Evolutionary conservation across 2,797 vertebrate species (phyloP), one percentile per base, ranked within the genome.

Genomic region (Labeo calbasu): DNA sequence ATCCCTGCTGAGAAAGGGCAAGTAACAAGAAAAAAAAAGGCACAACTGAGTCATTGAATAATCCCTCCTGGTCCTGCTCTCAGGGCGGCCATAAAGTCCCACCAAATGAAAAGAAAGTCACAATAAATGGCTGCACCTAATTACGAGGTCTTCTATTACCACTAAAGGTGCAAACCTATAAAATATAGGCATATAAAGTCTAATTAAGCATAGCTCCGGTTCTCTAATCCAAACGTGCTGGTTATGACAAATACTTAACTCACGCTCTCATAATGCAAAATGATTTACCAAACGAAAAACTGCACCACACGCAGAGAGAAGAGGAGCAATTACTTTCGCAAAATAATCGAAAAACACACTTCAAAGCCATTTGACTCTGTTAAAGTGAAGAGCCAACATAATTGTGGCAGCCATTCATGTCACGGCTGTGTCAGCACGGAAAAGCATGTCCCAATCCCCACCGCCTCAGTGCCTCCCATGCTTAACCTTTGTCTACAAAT

Each of bases 51-150:
- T 71, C 69, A 82, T 71, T 79, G 76, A 71, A 73, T 81, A 83
- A 86, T 85, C 71, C 87, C 86, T 85, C 40, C 79, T 83, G 75
- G 63, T 83, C 73, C 77, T 81, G 65, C 50, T 90, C 91, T 89
- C 77, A 55, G 84, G 90, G 89, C 61, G 21, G 78, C 83, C 78
- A 57, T 86, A 88, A 86, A 80, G 77, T 75, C 79, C 69, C 77
- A 3, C 69, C 77, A 85, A 86, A 89, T 87, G 79, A 85, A 90
- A 86, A 87, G 82, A 77, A 59, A 79, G 70, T 73, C 80, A 84
- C 78, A 87, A 87, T 84, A 88, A 87, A 87, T 53, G 84, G 53
- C 81, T 73, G 59, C 71, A 65, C 66, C 81, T 87, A 84, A 88
- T 89, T 86, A 86, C 73, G 25, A 84, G 68, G 79, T 81, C 82